Conservation (phyloP, 2,888 invertebrate genomes). For the Scotopteryx bipunctaria region DNA sequence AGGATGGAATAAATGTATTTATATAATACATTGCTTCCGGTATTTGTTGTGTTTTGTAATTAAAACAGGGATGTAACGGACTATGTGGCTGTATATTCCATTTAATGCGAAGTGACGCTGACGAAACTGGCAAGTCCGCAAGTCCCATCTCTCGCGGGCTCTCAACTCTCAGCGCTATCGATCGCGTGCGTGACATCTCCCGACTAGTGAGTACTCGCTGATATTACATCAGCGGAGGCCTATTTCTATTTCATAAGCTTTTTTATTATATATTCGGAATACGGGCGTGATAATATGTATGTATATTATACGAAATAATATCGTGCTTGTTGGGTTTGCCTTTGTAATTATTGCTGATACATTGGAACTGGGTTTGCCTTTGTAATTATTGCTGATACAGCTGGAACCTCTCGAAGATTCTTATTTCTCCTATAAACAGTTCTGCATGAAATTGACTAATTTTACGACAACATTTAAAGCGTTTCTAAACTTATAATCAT, state of each 20-base stretch:
- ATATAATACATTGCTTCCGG: too few relatives aligned
- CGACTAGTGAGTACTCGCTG: too few relatives aligned
- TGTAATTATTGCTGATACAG: neutral
- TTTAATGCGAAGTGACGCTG: neutral
- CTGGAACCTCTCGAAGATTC: neutral
- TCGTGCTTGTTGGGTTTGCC: too few relatives aligned
- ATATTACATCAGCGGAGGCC: too few relatives aligned
- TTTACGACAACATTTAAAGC: constrained; percentile 48
- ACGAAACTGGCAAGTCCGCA: neutral
- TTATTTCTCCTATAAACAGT: neutral
- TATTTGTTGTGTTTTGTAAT: too few relatives aligned
- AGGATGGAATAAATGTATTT: too few relatives aligned
- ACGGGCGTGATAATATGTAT: too few relatives aligned
- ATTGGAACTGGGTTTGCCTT: too few relatives aligned
- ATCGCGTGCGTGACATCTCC: constrained; percentile 7
- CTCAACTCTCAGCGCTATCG: constrained; percentile 15
- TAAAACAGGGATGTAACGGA: neutral
- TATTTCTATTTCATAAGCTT: too few relatives aligned
- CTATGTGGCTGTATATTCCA: neutral
- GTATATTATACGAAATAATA: too few relatives aligned
- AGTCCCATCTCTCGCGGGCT: constrained; percentile 13
- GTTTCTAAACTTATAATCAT: constrained; percentile 41
- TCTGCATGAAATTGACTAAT: neutral
- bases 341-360: too few relatives aligned
- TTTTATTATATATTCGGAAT: too few relatives aligned